Base-by-base conservation (phyloP, 2,888 invertebrate genomes). In the Trypoxylon attenuatum region DNA sequence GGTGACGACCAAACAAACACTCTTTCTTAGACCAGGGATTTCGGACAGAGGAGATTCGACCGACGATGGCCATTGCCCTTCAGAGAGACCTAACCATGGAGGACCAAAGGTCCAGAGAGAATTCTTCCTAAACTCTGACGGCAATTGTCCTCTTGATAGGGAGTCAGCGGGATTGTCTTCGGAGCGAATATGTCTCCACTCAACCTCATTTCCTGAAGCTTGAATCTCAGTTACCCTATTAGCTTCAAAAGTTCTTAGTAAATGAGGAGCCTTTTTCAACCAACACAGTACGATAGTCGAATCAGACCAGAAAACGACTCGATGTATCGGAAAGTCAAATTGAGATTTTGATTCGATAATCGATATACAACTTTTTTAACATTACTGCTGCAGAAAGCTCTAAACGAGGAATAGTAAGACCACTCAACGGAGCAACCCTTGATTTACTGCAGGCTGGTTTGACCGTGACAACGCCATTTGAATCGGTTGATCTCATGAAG, bases 171-270 rank as follows among this genome's bases (percentile, higher is more conserved):
- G 46, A n/a, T 58, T 52, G 1, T 52, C 46, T 8, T 16, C 6
- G 2, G 43, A 19, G 8, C 13, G 23, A 10, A 59, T 45, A 39
- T 59, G 51, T 8, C 39, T 10, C 58, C 51, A 59, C 13, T 10
- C 29, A 13, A n/a, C 13, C 5, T 29, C 13, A 2, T 29, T 29
- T n/a, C n/a, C 13, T 3, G n/a, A 2, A 25, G n/a, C 8, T 10
- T 25, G 27, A 29, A 25, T 47, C 47, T 13, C 27, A 10, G 8
- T 13, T 3, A 29, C 29, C 13, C 29, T 29, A 29, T 29, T 29
- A 13, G 29, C 29, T 6, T 2, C 29, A 29, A 29, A 29, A 0
- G 29, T 29, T 13, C 10, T 27, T 8, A 29, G 13, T n/a, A 13
- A n/a, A 3, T 5, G 29, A n/a, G 10, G 10, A 29, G 29, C 29